phyloP scores from a whole-genome alignment of 1,140 invertebrate genomes.

The Macrobrachium rosenbergii region DNA sequence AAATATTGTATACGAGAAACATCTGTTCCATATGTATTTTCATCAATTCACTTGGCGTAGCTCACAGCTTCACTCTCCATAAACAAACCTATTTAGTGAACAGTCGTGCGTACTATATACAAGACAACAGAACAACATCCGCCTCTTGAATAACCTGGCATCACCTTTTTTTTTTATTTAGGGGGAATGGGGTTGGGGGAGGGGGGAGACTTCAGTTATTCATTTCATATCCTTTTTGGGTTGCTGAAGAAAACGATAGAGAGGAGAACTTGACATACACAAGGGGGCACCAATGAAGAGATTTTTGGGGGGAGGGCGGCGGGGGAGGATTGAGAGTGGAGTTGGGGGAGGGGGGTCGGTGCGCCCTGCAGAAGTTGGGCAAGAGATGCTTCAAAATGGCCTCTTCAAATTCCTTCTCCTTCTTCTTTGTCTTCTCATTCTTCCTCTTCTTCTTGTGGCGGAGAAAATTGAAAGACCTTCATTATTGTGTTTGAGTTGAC shows the following conservation, averaged over 20 bases:
- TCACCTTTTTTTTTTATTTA: not conserved
- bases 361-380: too few species aligned
- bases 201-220: not conserved
- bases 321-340: not conserved
- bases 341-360: not conserved
- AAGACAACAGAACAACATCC: constrained; percentile 30
- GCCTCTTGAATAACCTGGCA: constrained; percentile 4
- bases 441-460: too few species aligned
- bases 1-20: too few species aligned
- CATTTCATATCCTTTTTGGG: not conserved
- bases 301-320: not conserved
- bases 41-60: too few species aligned
- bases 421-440: too few species aligned
- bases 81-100: constrained; percentile 21
- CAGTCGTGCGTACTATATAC: constrained; percentile 52
- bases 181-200: not conserved
- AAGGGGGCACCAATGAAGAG: not conserved
- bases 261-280: constrained; percentile 30
- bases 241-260: constrained; percentile 31
- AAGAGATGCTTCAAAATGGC: constrained; percentile 22
- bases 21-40: too few species aligned
- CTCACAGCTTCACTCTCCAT: too few species aligned
- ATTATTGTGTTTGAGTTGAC: too few species aligned
- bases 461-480: too few species aligned
- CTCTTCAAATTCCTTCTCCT: too few species aligned